phyloP scores from a whole-genome alignment of 2,888 invertebrate species.

The Apamea anceps region DNA sequence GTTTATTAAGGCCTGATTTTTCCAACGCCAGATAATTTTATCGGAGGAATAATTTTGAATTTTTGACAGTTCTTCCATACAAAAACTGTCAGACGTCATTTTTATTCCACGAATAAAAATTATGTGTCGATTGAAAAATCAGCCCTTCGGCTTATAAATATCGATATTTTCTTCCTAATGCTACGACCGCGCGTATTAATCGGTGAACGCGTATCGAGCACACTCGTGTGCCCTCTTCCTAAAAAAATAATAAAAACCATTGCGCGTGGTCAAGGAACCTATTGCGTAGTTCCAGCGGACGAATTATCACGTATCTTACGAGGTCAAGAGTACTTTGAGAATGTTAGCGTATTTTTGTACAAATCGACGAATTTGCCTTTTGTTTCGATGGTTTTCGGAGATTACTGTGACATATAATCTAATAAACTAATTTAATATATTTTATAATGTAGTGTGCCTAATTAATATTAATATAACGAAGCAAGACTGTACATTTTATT shows the following conservation, averaged over 20 bases:
- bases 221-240: slow-evolving; percentile 50
- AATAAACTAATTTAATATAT: too few species aligned
- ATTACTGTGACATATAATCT: not conserved
- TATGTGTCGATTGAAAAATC: too few species aligned
- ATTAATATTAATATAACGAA: too few species aligned
- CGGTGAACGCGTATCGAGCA: slow-evolving; percentile 37
- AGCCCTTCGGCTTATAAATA: not conserved
- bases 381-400: not conserved
- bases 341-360: slow-evolving; percentile 26
- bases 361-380: slow-evolving; percentile 5
- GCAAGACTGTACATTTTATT: too few species aligned
- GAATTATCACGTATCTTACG: slow-evolving; percentile 45
- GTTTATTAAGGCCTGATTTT: too few species aligned
- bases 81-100: too few species aligned
- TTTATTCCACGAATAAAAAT: too few species aligned
- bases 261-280: slow-evolving; percentile 63
- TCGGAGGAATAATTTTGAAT: too few species aligned
- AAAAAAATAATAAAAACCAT: slow-evolving; percentile 58
- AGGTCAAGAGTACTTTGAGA: slow-evolving; percentile 39
- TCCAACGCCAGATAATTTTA: too few species aligned
- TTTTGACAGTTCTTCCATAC: too few species aligned
- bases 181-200: slow-evolving; percentile 37
- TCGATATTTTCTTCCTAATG: slow-evolving; percentile 31
- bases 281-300: slow-evolving; percentile 37
- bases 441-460: too few species aligned